Conservation (phyloP, 2,888 invertebrate species). For the Neoascia interrupta region DNA sequence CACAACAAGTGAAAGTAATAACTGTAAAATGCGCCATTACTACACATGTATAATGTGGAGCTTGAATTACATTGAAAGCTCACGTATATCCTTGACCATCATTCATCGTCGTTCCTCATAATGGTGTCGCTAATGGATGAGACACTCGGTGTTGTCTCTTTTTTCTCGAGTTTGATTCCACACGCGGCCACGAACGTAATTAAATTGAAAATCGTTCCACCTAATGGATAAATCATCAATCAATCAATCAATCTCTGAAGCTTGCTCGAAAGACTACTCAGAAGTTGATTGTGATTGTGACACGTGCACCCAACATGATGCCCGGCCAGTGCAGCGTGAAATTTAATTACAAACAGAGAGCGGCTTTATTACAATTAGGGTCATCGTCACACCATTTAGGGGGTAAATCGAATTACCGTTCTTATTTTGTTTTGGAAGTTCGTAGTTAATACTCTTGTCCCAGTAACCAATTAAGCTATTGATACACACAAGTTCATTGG, state of each 20-base stretch:
- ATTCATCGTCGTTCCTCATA: not conserved
- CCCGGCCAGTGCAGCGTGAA: conserved; percentile 7
- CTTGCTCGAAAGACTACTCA: no score
- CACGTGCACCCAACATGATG: not conserved
- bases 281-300: no score
- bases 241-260: no score
- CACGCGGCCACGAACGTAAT: not conserved
- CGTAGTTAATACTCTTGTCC: conserved; percentile 7
- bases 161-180: no score
- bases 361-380: conserved; percentile 17
- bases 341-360: not conserved
- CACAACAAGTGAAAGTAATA: conserved; percentile 7
- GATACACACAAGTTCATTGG: no score
- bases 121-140: not conserved
- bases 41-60: not conserved
- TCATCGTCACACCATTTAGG: not conserved
- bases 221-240: conserved; percentile 11
- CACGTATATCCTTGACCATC: conserved; percentile 16
- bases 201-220: not conserved
- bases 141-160: no score
- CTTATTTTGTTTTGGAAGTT: not conserved
- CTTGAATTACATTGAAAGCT: not conserved
- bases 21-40: not conserved
- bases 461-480: no score
- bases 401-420: not conserved